Percentiles rank a stretch among this genome's conserved stretches.
Evolutionary conservation across 2,888 invertebrate species (phyloP).

Genomic region (Chloroclystis v-ata): DNA sequence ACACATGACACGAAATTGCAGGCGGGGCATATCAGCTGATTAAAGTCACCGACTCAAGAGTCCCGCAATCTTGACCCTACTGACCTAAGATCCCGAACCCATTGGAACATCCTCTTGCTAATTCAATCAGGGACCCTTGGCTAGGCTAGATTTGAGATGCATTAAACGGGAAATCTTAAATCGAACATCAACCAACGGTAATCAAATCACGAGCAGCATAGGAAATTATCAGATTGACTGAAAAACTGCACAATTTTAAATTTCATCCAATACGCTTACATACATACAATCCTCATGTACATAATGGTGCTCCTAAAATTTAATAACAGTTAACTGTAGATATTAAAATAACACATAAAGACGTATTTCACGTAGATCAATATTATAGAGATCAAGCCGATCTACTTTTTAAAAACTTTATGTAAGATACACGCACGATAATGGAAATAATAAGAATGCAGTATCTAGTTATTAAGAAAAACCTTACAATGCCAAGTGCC

Average conservation of each 20-base stretch:
- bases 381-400: no score
- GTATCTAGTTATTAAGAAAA: not conserved
- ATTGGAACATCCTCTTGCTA: conserved; percentile 52
- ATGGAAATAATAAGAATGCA: not conserved
- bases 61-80: conserved; percentile 39
- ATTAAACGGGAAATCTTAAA: not conserved
- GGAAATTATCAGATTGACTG: no score
- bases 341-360: no score
- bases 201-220: no score
- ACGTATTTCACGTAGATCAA: no score
- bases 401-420: no score
- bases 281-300: no score
- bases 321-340: no score
- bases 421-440: not conserved
- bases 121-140: conserved; percentile 52
- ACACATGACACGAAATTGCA: conserved; percentile 44
- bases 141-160: not conserved
- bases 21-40: conserved; percentile 43
- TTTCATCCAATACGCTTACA: no score
- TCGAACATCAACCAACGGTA: no score
- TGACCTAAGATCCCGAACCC: conserved; percentile 40
- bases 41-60: conserved; percentile 43
- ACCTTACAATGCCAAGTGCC: not conserved
- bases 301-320: no score
- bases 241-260: no score